Conservation (phyloP, 2,797 vertebrate species). For the Rhinella marina region DNA sequence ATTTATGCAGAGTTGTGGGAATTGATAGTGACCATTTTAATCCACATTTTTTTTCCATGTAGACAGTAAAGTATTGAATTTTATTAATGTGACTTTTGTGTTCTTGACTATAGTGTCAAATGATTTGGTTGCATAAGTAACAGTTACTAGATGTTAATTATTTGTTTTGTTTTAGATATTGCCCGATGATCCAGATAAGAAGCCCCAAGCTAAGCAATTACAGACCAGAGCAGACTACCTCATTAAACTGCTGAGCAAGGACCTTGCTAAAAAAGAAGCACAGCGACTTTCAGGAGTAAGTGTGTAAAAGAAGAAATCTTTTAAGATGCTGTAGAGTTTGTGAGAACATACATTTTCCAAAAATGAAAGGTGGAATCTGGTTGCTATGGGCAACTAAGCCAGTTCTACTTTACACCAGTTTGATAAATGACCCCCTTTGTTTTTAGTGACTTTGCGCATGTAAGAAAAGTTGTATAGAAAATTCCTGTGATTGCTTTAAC, state of each 20-base stretch:
- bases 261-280: slow-evolving; percentile 92
- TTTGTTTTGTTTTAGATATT: slow-evolving; percentile 82
- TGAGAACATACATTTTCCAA: neutral
- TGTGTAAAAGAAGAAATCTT: slow-evolving; percentile 45
- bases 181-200: slow-evolving; percentile 98
- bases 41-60: too few relatives aligned
- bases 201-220: slow-evolving; percentile 97
- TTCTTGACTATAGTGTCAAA: too few relatives aligned
- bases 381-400: too few relatives aligned
- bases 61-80: too few relatives aligned
- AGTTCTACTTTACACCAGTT: too few relatives aligned
- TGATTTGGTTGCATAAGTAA: too few relatives aligned
- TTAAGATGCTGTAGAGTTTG: neutral
- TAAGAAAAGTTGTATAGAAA: neutral
- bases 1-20: too few relatives aligned
- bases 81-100: too few relatives aligned
- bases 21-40: too few relatives aligned
- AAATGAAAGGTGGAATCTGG: too few relatives aligned
- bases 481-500: neutral
- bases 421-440: neutral
- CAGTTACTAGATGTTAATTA: neutral
- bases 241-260: slow-evolving; percentile 97
- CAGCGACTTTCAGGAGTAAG: slow-evolving; percentile 91
- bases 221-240: slow-evolving; percentile 99
- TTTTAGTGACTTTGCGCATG: neutral